Evolutionary conservation across 23 tunicate species (phyloP).

Genomic region (Trididemnum clinides): DNA sequence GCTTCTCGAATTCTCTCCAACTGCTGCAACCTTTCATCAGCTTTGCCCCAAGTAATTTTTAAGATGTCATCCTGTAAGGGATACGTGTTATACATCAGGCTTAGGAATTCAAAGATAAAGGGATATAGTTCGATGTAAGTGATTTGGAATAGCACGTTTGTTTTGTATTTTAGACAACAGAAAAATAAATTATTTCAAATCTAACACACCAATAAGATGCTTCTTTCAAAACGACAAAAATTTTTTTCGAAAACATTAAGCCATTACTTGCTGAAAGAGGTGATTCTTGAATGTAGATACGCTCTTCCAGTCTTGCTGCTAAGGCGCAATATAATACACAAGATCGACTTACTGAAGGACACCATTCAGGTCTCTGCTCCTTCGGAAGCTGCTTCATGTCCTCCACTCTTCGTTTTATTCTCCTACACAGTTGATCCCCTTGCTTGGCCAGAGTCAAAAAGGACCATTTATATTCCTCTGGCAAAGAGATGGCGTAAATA

Average conservation of each 20-base stretch:
- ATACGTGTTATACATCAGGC: neutral
- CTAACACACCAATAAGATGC: too few relatives aligned
- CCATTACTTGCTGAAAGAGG: too few relatives aligned
- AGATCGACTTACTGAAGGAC: conserved; percentile 76
- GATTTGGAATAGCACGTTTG: too few relatives aligned
- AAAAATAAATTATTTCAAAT: too few relatives aligned
- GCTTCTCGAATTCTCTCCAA: conserved; percentile 69
- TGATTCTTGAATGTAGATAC: too few relatives aligned
- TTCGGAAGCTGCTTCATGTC: conserved; percentile 4
- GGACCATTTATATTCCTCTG: conserved; percentile 91
- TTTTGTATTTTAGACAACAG: too few relatives aligned
- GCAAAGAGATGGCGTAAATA: conserved; percentile 80
- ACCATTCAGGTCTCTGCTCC: conserved; percentile 82
- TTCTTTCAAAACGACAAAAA: too few relatives aligned
- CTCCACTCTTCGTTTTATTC: conserved; percentile 62
- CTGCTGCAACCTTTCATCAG: conserved; percentile 69
- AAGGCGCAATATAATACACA: too few relatives aligned
- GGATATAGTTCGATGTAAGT: too few relatives aligned
- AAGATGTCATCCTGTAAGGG: conserved; percentile 60
- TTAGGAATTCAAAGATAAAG: too few relatives aligned
- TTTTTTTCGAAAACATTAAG: too few relatives aligned
- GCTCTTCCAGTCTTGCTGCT: too few relatives aligned
- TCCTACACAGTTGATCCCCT: conserved; percentile 74
- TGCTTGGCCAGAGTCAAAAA: conserved; percentile 78
- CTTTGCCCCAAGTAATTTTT: conserved; percentile 46